These are phyloP conservation scores for Spinus pinus DNA, from an alignment of 2,797 vertebrate species.

Conservation along the genomic window DNA sequence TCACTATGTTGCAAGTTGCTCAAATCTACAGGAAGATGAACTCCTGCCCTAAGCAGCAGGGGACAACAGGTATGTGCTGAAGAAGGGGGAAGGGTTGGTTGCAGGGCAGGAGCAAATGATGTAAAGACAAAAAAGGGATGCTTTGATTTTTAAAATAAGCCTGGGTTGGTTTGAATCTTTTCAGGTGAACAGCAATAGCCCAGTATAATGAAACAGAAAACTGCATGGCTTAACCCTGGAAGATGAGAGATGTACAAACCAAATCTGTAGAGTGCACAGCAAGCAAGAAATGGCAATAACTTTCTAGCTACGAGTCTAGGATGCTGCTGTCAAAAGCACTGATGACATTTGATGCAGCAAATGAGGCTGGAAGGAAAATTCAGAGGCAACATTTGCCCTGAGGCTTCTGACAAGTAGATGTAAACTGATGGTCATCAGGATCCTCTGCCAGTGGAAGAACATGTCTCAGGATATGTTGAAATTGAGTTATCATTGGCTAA, in stretches of 20 bases:
- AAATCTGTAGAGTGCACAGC: neutral
- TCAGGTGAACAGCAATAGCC: neutral
- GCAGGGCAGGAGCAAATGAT: neutral
- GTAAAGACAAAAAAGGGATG: neutral
- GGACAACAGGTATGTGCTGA: neutral
- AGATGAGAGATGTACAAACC: neutral
- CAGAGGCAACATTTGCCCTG: neutral
- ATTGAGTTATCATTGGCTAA: conserved; percentile 11
- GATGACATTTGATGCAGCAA: neutral
- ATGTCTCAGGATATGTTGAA: neutral
- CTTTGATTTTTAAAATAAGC: neutral
- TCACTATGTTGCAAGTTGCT: neutral
- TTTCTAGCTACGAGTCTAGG: neutral
- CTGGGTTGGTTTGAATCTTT: neutral
- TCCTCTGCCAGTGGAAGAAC: neutral
- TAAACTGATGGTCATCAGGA: conserved; percentile 11
- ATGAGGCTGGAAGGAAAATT: conserved; percentile 23
- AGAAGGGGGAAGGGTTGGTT: neutral
- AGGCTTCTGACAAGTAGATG: conserved; percentile 9
- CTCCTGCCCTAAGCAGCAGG: neutral
- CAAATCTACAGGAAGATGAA: neutral
- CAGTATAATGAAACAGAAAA: neutral
- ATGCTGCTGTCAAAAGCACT: neutral
- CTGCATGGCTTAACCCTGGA: neutral
- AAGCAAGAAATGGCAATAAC: neutral